phyloP scores from a whole-genome alignment of 2,888 invertebrate genomes.

The Agonopterix heracliana region DNA sequence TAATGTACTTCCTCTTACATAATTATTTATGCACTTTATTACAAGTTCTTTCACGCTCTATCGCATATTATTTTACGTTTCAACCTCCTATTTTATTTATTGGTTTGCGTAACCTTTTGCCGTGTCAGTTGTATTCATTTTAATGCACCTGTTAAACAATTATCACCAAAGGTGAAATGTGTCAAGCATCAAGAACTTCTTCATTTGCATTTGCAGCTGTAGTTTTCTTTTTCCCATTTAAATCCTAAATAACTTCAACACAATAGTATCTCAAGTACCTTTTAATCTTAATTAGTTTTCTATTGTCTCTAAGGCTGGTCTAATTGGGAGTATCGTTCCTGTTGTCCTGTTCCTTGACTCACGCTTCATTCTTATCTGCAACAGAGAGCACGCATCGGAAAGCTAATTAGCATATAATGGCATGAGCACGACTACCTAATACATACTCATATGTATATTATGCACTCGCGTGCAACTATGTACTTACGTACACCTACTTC shows the following conservation, averaged over 20 bases:
- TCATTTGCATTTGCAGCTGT: no score
- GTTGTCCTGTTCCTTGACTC: slow-evolving; percentile 19
- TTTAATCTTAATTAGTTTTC: slow-evolving; percentile 1
- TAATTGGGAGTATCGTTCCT: slow-evolving; percentile 6
- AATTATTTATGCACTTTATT: slow-evolving; percentile 11
- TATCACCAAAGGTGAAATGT: no score
- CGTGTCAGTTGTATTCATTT: no score
- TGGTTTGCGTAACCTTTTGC: no score
- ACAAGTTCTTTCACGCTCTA: not conserved
- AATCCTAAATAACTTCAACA: no score
- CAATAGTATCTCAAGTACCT: not conserved
- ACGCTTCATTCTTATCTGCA: slow-evolving; percentile 31
- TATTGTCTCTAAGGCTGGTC: no score
- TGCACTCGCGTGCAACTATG: slow-evolving; percentile 50
- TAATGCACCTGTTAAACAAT: no score
- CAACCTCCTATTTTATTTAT: not conserved
- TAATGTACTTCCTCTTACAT: slow-evolving; percentile 8
- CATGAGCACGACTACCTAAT: slow-evolving; percentile 40
- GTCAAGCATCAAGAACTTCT: no score
- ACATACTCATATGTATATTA: slow-evolving; percentile 27
- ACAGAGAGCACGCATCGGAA: slow-evolving; percentile 38
- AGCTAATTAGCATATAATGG: slow-evolving; percentile 59
- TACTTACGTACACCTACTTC: slow-evolving; percentile 29
- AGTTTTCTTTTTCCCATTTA: not conserved
- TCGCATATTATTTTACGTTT: slow-evolving; percentile 2